Evolutionary conservation across 2,113 vertebrate species (phyloP).

Genomic region (Xiphophorus couchianus): DNA sequence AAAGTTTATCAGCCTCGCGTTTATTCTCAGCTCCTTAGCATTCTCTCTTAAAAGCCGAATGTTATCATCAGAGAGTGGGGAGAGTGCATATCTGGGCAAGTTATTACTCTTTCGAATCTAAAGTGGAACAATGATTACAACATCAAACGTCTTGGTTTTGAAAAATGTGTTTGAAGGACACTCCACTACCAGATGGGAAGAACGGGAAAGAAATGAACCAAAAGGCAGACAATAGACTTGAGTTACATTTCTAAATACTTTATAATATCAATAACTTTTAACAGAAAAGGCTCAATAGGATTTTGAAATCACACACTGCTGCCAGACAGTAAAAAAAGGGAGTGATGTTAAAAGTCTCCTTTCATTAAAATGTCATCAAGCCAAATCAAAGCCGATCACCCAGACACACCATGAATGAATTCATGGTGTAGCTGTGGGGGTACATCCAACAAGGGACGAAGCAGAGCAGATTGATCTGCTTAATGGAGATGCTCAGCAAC

Average conservation of each 20-base stretch:
- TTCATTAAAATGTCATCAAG: slow-evolving; percentile 33
- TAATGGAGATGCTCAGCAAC: slow-evolving; percentile 11
- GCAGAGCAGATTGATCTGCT: slow-evolving; percentile 5
- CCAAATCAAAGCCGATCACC: slow-evolving; percentile 24
- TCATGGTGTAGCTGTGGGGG: slow-evolving; percentile 14
- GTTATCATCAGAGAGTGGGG: slow-evolving; percentile 11
- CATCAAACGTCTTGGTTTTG: neutral
- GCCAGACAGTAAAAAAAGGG: neutral
- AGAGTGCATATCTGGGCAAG: slow-evolving; percentile 3
- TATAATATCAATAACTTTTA: neutral
- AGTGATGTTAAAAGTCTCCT: slow-evolving; percentile 21
- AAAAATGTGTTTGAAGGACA: slow-evolving; percentile 3
- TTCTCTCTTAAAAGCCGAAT: slow-evolving; percentile 12
- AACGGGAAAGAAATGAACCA: neutral
- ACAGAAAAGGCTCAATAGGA: slow-evolving; percentile 13
- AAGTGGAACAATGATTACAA: slow-evolving; percentile 7
- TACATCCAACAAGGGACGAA: slow-evolving; percentile 19
- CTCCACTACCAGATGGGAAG: neutral
- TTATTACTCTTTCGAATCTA: slow-evolving; percentile 16
- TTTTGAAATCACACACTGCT: slow-evolving; percentile 11
- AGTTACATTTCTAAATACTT: neutral
- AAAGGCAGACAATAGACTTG: neutral
- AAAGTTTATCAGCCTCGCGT: slow-evolving; percentile 49
- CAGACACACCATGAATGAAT: slow-evolving; percentile 46
- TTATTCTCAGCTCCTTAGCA: slow-evolving; percentile 38